Evolutionary conservation across 23 tunicate species (phyloP), one percentile per base, ranked within the genome.

Genomic region (Trididemnum nubilum): DNA sequence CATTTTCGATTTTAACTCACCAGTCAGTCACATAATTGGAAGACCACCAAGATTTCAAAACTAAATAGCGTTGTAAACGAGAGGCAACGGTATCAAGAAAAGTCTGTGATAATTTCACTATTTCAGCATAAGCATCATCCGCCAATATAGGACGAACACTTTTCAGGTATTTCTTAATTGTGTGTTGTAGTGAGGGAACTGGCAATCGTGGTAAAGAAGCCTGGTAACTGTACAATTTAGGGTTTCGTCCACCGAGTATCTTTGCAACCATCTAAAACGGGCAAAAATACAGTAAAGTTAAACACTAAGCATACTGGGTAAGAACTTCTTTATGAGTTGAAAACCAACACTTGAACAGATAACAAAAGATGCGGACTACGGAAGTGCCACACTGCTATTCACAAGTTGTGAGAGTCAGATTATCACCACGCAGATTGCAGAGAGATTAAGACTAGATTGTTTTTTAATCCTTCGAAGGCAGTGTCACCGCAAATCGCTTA

Each of bases 1-100:
- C n/a, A n/a, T n/a, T n/a, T n/a, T n/a, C n/a, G n/a, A n/a, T n/a
- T n/a, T n/a, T n/a, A n/a, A n/a, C 98, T 67, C 30, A 93, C 99
- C 99, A 96, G 49, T 96, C 99, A 51, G 99, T 64, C 19, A 96
- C 99, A 61, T 96, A 96, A 76, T 96, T 96, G 39, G 90, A 64
- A 1, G 99, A 89, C 99, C 99, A 96, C 97, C 97, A 96, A 23
- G 97, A 91, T 71, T 96, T 96, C n/a, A 87, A 38, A 50, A 77
- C 65, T 70, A 96, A 70, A 70, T 96, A 96, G 58, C 94, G 69
- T 64, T 96, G 99, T 34, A 96, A 75, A 2, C 85, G 81, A n/a
- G 85, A 60, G 12, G 86, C 99, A 36, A 96, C 81, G 0, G 97
- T 73, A 24, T 70, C 34, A 58, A 84, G 74, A 72, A 96, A 96